phyloP scores from a whole-genome alignment of 2,888 invertebrate genomes.

The Chymomyza fuscimana region DNA sequence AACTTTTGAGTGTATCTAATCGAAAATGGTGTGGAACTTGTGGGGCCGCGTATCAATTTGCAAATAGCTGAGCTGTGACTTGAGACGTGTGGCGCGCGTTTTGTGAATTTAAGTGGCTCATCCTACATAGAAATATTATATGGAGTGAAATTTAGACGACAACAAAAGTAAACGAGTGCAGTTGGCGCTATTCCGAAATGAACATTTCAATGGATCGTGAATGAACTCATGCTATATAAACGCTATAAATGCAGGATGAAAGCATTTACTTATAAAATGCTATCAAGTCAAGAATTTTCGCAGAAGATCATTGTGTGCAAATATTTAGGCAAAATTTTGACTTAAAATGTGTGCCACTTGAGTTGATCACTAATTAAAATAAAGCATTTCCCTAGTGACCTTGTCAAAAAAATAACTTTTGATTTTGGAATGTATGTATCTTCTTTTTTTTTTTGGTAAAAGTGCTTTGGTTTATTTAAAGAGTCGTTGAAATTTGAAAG shows the following conservation, averaged over 20 bases:
- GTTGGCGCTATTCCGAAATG: slow-evolving; percentile 29
- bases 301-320: slow-evolving; percentile 22
- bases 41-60: slow-evolving; percentile 70
- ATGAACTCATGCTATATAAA: slow-evolving; percentile 38
- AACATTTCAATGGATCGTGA: slow-evolving; percentile 18
- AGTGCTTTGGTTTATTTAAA: slow-evolving; percentile 1
- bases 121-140: slow-evolving; percentile 35
- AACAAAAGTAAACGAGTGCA: neutral
- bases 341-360: slow-evolving; percentile 49
- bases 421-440: neutral
- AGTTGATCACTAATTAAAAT: slow-evolving; percentile 49
- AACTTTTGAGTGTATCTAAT: slow-evolving; percentile 22
- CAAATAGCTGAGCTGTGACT: slow-evolving; percentile 43
- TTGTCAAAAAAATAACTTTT: slow-evolving; percentile 33
- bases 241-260: slow-evolving; percentile 64
- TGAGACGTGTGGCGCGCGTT: slow-evolving; percentile 59
- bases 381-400: slow-evolving; percentile 22
- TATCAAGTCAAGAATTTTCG: slow-evolving; percentile 25
- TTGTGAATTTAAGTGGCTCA: slow-evolving; percentile 60
- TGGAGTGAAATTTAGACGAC: slow-evolving; percentile 28
- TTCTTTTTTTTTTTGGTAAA: neutral
- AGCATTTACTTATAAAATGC: slow-evolving; percentile 56
- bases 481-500: slow-evolving; percentile 17
- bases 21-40: slow-evolving; percentile 61
- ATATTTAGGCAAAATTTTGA: slow-evolving; percentile 20